A percentile compares a stretch with the other conserved stretches of the same genome.
Conservation (phyloP, 2,888 invertebrate species). For the Prenolepis imparis region DNA sequence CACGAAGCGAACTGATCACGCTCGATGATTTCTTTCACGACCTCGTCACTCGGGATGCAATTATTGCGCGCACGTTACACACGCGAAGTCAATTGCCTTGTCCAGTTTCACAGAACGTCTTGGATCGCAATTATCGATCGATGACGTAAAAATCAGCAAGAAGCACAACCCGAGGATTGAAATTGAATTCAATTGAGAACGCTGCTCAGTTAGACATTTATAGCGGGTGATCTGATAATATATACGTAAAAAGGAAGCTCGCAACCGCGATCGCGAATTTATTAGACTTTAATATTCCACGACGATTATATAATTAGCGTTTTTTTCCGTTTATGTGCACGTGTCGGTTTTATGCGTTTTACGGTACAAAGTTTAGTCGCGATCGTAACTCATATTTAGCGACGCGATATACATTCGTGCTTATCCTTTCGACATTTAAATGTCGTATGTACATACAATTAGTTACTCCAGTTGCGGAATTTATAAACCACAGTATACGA, state of each 20-base stretch:
- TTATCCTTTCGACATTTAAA: conserved; percentile 56
- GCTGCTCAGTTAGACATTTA: conserved; percentile 8
- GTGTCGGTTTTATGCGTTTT: not conserved
- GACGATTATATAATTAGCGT: conserved; percentile 27
- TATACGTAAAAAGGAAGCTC: not conserved
- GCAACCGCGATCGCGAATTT: conserved; percentile 9
- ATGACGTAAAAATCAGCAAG: conserved; percentile 21
- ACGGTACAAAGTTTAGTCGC: conserved; percentile 25
- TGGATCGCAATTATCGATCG: conserved; percentile 43
- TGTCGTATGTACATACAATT: conserved; percentile 32
- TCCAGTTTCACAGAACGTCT: conserved; percentile 37
- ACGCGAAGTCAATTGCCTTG: conserved; percentile 33
- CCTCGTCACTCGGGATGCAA: conserved; percentile 55
- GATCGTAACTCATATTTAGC: conserved; percentile 34
- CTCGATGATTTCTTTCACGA: conserved; percentile 48
- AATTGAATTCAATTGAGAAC: conserved; percentile 41
- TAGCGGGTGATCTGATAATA: not conserved
- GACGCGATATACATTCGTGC: conserved; percentile 6
- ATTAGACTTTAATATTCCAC: conserved; percentile 1
- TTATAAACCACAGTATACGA: conserved; percentile 12
- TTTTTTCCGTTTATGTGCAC: conserved; percentile 31
- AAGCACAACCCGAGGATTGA: conserved; percentile 11
- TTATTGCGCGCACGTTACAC: conserved; percentile 28
- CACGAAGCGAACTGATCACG: conserved; percentile 27
- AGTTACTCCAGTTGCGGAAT: conserved; percentile 46